Evolutionary conservation across 2,888 invertebrate species (phyloP).

Genomic region (Aethes cnicana): DNA sequence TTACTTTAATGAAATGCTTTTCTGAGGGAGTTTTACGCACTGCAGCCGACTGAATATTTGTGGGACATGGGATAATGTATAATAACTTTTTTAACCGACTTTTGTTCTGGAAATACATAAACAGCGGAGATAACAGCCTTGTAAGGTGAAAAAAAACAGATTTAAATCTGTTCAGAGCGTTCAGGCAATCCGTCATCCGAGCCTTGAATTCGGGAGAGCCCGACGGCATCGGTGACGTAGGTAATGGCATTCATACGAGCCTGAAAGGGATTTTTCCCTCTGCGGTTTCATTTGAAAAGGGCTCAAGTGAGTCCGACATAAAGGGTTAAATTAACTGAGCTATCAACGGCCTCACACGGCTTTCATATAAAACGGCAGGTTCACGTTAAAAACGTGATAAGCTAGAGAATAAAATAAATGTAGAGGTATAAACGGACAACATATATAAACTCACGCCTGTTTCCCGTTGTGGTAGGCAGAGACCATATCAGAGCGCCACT

Average conservation of each 20-base stretch:
- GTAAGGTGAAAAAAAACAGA: neutral
- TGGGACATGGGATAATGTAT: no score
- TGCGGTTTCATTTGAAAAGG: slow-evolving; percentile 9
- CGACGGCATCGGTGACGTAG: slow-evolving; percentile 14
- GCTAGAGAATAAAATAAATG: no score
- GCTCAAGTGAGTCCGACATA: neutral
- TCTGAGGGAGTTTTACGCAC: no score
- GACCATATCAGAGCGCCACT: no score
- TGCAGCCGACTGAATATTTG: no score
- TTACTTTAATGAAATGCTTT: no score
- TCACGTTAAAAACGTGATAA: neutral
- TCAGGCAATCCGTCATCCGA: slow-evolving; percentile 10
- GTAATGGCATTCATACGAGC: slow-evolving; percentile 9
- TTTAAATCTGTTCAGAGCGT: neutral
- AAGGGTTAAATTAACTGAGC: slow-evolving; percentile 8
- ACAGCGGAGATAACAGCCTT: no score
- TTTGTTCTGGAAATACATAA: no score
- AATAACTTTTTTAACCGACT: no score
- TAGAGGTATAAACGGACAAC: no score
- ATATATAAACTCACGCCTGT: no score
- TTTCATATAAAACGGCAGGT: neutral
- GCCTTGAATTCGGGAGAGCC: slow-evolving; percentile 2
- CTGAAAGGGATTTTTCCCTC: slow-evolving; percentile 10
- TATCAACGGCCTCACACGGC: neutral
- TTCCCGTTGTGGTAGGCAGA: no score